Base-by-base conservation (phyloP, 2,888 invertebrate species). In the Pyralis farinalis region DNA sequence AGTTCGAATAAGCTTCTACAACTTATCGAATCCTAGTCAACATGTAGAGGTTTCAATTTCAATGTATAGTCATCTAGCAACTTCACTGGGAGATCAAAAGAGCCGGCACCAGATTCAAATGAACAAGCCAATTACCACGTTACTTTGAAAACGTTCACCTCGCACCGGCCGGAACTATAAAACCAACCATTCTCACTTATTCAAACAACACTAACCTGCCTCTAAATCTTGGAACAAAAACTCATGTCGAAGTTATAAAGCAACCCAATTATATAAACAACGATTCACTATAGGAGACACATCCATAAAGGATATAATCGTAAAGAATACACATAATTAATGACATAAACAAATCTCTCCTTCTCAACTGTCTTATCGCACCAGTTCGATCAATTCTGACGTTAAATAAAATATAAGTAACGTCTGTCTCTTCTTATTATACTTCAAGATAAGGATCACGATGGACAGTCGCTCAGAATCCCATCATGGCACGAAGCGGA, bases 361-460 rank as follows among this genome's bases (percentile, higher is more conserved):
- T 57, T 71, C 66, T 62, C 58, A 60, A 59, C 58, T 39, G 57
- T 60, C 68, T 85, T 87, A 87, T 87, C 87, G 56, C 49, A 62
- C 63, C 73, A 77, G 64, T 79, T 84, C 74, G 82, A 88, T 88
- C 88, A 79, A 71, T 68, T 71, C 72, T 77, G 85, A 84, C 77
- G 69, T 85, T 83, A 80, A 84, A 86, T 86, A 85, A 87, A 86
- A 85, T 87, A 81, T 87, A 87, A 84, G 83, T 79, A 73, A 85
- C 74, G 84, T 86, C 84, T 83, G 85, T 86, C 85, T 84, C 79
- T 77, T 84, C 80, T 83, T 87, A 86, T 87, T 87, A 86, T 82
- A 67, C 77, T 64, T 53, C 47, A 55, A 80, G 88, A 88, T 88
- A 86, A 82, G 77, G 64, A 86, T 87, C 87, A 56, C 71, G 68